A percentile compares a stretch with the other conserved stretches of the same genome.
phyloP scores from a whole-genome alignment of 2,113 vertebrate genomes.

The Protobothrops mucrosquamatus region DNA sequence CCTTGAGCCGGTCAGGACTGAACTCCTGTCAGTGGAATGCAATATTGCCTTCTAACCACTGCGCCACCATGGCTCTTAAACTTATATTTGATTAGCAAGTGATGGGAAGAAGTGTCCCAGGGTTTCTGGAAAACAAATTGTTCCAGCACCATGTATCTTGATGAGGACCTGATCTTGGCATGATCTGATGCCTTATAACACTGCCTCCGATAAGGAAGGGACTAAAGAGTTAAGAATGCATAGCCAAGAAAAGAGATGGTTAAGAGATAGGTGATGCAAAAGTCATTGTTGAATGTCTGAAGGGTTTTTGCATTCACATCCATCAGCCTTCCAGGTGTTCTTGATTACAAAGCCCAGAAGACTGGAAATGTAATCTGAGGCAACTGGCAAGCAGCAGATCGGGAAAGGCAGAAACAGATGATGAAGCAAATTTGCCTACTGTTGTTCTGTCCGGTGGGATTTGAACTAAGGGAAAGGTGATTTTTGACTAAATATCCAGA shows the following conservation, averaged over 20 bases:
- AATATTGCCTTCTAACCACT: too few species aligned
- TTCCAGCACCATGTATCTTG: not conserved
- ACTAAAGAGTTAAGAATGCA: not conserved
- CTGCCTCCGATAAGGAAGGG: not conserved
- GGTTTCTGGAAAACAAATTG: too few species aligned
- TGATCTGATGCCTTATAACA: not conserved
- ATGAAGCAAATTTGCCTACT: not conserved
- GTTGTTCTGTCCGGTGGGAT: too few species aligned
- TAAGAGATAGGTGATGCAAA: not conserved
- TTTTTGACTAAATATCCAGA: not conserved
- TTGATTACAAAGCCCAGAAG: not conserved
- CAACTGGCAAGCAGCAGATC: not conserved
- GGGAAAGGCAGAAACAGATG: not conserved
- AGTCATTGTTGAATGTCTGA: not conserved
- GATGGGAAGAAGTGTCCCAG: not conserved
- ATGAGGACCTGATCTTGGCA: fast-evolving
- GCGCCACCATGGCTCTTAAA: too few species aligned
- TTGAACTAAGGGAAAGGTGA: not conserved
- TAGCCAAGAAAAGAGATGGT: not conserved
- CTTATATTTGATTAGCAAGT: not conserved
- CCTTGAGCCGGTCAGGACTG: too few species aligned
- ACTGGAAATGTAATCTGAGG: not conserved
- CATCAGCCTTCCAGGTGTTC: not conserved
- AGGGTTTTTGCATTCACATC: not conserved
- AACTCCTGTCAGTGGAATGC: too few species aligned